phyloP scores from a whole-genome alignment of 2,888 invertebrate species.

The Icerya purchasi region DNA sequence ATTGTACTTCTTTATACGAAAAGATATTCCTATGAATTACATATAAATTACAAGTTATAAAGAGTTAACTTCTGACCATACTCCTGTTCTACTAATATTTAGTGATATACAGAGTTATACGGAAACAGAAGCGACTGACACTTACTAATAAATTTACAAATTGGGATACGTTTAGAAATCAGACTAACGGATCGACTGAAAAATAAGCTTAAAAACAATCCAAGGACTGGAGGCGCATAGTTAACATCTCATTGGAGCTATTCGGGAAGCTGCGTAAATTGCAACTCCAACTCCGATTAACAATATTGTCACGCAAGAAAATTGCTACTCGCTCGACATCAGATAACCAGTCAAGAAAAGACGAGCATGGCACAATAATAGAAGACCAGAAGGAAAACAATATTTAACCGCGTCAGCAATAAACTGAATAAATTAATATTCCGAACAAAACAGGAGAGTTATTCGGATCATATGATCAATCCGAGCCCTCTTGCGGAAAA shows the following conservation, averaged over 20 bases:
- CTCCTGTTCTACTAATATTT: background rate
- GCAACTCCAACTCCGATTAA: background rate
- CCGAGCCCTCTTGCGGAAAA: background rate
- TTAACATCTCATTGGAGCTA: background rate
- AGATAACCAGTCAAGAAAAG: background rate
- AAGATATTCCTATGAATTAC: background rate
- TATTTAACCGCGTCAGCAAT: background rate
- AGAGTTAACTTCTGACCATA: background rate
- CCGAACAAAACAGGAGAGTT: background rate
- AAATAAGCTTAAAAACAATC: background rate
- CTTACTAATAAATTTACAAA: background rate
- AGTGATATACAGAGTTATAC: background rate
- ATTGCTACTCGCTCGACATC: background rate
- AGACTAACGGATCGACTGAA: background rate
- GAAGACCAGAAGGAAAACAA: background rate
- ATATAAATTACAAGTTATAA: background rate
- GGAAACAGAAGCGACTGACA: background rate
- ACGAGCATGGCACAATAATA: background rate
- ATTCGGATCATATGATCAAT: background rate
- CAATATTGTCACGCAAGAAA: background rate
- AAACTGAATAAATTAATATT: background rate
- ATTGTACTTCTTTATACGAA: background rate
- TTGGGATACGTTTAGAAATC: background rate
- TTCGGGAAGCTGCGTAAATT: background rate
- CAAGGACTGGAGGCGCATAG: background rate